A percentile compares a stretch with the other conserved stretches of the same genome.
Evolutionary conservation across 2,797 vertebrate species (phyloP).

Genomic region (Hyperoplus immaculatus): DNA sequence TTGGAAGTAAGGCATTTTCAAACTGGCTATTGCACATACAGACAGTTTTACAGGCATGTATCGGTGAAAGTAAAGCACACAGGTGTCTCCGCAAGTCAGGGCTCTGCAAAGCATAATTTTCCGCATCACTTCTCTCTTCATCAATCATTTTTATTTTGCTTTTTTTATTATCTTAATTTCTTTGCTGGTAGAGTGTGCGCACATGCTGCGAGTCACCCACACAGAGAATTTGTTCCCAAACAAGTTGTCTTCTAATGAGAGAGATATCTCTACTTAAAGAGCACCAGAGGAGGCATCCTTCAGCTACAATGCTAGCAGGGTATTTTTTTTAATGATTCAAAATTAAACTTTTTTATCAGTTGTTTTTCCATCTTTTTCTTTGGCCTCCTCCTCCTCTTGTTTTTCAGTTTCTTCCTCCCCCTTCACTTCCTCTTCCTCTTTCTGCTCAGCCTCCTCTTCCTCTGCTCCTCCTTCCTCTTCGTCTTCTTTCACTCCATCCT

Average conservation of each 20-base stretch:
- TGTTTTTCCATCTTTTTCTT: slow-evolving; percentile 59
- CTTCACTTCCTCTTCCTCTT: slow-evolving; percentile 52
- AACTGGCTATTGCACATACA: slow-evolving; percentile 52
- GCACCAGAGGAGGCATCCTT: slow-evolving; percentile 35
- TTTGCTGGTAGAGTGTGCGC: slow-evolving; percentile 34
- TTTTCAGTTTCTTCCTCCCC: slow-evolving; percentile 44
- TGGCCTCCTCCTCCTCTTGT: slow-evolving; percentile 38
- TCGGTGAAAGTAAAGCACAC: slow-evolving; percentile 59
- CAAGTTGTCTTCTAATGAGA: slow-evolving; percentile 25
- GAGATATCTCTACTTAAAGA: slow-evolving; percentile 24
- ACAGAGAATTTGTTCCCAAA: slow-evolving; percentile 26
- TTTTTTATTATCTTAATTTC: slow-evolving; percentile 1
- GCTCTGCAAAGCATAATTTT: slow-evolving; percentile 42
- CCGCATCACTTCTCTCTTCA: slow-evolving; percentile 19
- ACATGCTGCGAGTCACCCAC: slow-evolving; percentile 63
- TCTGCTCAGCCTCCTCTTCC: slow-evolving; percentile 35
- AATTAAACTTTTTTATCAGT: slow-evolving; percentile 61
- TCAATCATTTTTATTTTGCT: slow-evolving; percentile 9
- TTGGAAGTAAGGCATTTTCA: slow-evolving; percentile 68
- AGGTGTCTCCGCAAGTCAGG: slow-evolving; percentile 49
- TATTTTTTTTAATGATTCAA: slow-evolving; percentile 32
- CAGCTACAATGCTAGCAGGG: slow-evolving; percentile 27
- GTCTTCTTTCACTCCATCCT: slow-evolving; percentile 48
- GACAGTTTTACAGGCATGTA: slow-evolving; percentile 56
- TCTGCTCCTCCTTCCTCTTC: slow-evolving; percentile 55